Evolutionary conservation across 2,888 invertebrate species (phyloP).

Genomic region (Arctia plantaginis): DNA sequence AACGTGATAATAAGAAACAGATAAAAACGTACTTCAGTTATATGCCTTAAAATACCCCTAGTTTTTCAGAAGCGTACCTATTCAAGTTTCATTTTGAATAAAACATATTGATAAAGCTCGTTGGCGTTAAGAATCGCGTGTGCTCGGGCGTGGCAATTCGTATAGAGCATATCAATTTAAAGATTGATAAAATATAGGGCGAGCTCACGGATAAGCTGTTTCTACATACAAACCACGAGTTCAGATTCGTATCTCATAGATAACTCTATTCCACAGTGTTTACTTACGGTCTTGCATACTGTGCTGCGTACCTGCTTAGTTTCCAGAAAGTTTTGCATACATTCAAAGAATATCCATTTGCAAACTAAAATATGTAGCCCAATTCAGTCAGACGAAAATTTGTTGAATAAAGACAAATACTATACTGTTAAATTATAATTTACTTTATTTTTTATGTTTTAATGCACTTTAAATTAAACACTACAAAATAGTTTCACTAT

Average conservation of each 20-base stretch:
- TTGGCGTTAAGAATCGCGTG: conserved; percentile 57
- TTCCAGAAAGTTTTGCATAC: conserved; percentile 38
- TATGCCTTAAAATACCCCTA: neutral
- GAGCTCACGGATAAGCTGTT: conserved; percentile 57
- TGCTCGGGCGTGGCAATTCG: conserved; percentile 56
- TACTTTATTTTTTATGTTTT: too few relatives aligned
- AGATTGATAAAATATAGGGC: conserved; percentile 70
- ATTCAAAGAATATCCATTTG: conserved; percentile 38
- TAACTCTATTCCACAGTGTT: conserved; percentile 51
- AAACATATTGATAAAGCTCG: conserved; percentile 28
- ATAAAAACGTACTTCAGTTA: neutral
- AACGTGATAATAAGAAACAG: neutral
- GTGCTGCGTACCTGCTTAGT: conserved; percentile 18
- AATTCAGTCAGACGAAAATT: conserved; percentile 23
- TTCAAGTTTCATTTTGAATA: conserved; percentile 41
- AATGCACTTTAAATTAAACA: too few relatives aligned
- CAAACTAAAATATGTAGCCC: conserved; percentile 43
- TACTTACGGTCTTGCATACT: conserved; percentile 25
- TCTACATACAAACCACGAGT: conserved; percentile 61
- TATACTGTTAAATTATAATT: too few relatives aligned
- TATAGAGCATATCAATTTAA: conserved; percentile 61
- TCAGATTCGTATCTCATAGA: conserved; percentile 56
- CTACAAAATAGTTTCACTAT: too few relatives aligned
- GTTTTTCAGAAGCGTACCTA: conserved; percentile 12
- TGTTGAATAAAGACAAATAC: neutral